phyloP scores from a whole-genome alignment of 2,797 vertebrate genomes.

The Esox masquinongy region DNA sequence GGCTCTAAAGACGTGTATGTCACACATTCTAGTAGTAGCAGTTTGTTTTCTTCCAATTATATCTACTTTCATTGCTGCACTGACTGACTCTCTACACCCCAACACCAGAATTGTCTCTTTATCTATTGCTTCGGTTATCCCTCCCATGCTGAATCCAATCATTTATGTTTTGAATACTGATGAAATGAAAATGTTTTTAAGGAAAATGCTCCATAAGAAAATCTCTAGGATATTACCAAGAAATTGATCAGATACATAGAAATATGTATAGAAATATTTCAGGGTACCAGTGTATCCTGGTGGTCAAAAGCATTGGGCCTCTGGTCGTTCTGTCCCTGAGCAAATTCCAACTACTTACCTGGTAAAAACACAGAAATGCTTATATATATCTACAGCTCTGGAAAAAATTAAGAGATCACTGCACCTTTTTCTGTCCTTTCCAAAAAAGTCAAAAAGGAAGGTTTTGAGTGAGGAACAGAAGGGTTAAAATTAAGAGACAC shows the following conservation, averaged over 20 bases:
- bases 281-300: too few species aligned
- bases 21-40: conserved; percentile 39
- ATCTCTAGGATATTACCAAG: conserved; percentile 10
- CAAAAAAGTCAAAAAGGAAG: too few species aligned
- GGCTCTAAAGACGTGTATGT: conserved; percentile 46
- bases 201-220: conserved; percentile 15
- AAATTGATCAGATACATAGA: conserved; percentile 1
- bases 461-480: too few species aligned
- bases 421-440: too few species aligned
- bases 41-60: conserved; percentile 35
- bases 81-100: conserved; percentile 8
- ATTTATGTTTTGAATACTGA: conserved; percentile 39
- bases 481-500: too few species aligned
- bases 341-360: too few species aligned
- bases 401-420: too few species aligned
- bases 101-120: conserved; percentile 31
- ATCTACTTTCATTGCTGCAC: conserved; percentile 18
- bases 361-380: too few species aligned
- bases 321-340: too few species aligned
- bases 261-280: too few species aligned
- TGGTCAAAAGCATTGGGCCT: too few species aligned
- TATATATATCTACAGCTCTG: too few species aligned
- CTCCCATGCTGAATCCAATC: conserved; percentile 45
- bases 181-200: conserved; percentile 16
- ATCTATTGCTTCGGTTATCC: conserved; percentile 29